phyloP scores from a whole-genome alignment of 1,140 invertebrate genomes.

The Lepidotrigona ventralis region DNA sequence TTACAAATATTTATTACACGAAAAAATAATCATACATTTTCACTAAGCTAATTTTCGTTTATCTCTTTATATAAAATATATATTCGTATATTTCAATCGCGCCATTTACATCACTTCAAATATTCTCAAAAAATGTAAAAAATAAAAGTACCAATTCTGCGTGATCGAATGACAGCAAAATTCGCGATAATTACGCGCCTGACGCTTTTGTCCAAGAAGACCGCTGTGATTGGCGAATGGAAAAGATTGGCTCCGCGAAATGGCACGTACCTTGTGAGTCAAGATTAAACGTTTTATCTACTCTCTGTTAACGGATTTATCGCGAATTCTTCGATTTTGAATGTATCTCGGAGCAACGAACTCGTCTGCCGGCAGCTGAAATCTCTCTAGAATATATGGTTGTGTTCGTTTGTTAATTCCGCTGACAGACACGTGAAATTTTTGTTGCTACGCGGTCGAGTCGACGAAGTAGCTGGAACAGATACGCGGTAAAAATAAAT shows the following conservation, averaged over 20 bases:
- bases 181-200: not conserved
- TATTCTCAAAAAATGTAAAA: not conserved
- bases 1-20: conserved; percentile 12
- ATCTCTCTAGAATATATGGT: conserved; percentile 3
- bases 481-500: conserved; percentile 32
- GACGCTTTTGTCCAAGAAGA: conserved; percentile 24
- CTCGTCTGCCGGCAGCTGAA: conserved; percentile 19
- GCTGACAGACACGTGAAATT: conserved; percentile 3
- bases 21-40: not conserved
- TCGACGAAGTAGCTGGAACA: not conserved
- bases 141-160: not conserved
- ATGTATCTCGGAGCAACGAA: conserved; percentile 39
- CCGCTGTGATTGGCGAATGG: conserved; percentile 14
- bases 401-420: conserved; percentile 38
- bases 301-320: conserved; percentile 27
- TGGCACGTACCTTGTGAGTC: conserved; percentile 6
- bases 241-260: not conserved
- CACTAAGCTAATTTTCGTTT: not conserved
- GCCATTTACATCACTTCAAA: not conserved
- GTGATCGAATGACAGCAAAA: not conserved
- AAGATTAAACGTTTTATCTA: conserved; percentile 30
- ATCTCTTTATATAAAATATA: not conserved
- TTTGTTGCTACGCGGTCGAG: conserved; percentile 26
- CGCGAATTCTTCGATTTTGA: conserved; percentile 37
- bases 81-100: not conserved